phyloP scores from a whole-genome alignment of 1,140 invertebrate genomes.

The Aphis gossypii region DNA sequence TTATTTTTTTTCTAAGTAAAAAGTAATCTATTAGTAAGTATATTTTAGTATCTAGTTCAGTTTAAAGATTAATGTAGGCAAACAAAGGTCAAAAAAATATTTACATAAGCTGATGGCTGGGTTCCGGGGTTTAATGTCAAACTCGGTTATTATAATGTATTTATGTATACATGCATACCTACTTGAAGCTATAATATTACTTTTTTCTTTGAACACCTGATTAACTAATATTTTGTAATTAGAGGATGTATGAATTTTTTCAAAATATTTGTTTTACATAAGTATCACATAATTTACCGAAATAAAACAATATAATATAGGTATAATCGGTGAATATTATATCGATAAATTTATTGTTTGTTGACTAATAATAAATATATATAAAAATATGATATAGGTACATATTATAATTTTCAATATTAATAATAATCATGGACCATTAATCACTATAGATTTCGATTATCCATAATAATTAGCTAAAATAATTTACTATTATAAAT shows the following conservation, averaged over 20 bases:
- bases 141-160: neutral
- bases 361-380: neutral
- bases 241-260: neutral
- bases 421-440: neutral
- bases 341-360: neutral
- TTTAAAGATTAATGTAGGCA: neutral
- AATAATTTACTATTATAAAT: neutral
- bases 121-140: neutral
- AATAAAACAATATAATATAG: neutral
- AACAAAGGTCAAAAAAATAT: neutral
- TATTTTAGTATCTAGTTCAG: neutral
- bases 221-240: neutral
- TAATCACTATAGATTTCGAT: neutral
- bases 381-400: neutral
- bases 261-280: neutral
- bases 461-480: neutral
- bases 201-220: neutral
- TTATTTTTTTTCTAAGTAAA: neutral
- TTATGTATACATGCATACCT: neutral
- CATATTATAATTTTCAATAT: neutral
- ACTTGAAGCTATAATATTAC: neutral
- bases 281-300: neutral
- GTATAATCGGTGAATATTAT: too few species aligned
- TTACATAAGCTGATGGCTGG: neutral
- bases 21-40: neutral